These are phyloP conservation scores for Nesidiocoris tenuis DNA, from an alignment of 2,888 invertebrate genomes.

Conservation along the genomic window DNA sequence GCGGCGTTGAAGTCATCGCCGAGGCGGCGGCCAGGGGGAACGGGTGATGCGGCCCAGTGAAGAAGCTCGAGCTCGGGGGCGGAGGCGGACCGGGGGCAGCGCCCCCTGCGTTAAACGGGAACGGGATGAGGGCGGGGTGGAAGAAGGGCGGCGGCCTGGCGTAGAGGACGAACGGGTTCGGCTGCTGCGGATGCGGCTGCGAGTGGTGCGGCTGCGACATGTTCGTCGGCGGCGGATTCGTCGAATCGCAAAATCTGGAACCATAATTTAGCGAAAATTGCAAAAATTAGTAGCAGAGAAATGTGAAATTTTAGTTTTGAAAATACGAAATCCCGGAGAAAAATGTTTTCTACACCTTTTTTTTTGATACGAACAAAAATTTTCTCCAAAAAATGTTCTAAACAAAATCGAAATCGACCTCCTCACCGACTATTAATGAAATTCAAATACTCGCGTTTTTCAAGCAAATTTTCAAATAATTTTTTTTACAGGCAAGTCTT, in stretches of 20 bases:
- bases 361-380: no score
- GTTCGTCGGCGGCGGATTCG: slow-evolving; percentile 52
- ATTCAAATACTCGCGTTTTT: no score
- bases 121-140: slow-evolving; percentile 61
- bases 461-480: no score
- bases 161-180: slow-evolving; percentile 67
- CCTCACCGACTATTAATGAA: no score
- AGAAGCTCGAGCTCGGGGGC: slow-evolving; percentile 41
- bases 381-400: no score
- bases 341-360: no score
- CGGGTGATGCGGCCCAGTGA: slow-evolving; percentile 24
- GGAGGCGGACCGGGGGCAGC: slow-evolving; percentile 40
- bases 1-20: neutral
- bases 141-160: slow-evolving; percentile 59
- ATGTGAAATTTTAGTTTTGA: no score
- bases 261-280: no score
- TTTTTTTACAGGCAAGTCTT: no score
- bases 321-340: no score
- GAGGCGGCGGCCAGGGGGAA: slow-evolving; percentile 2
- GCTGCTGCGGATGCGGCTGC: slow-evolving; percentile 42
- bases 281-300: no score
- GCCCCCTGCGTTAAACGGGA: slow-evolving; percentile 54
- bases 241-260: slow-evolving; percentile 78
- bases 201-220: slow-evolving; percentile 27
- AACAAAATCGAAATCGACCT: no score